Conservation (phyloP, 2,113 vertebrate genomes). For the Apodemus speciosus region DNA sequence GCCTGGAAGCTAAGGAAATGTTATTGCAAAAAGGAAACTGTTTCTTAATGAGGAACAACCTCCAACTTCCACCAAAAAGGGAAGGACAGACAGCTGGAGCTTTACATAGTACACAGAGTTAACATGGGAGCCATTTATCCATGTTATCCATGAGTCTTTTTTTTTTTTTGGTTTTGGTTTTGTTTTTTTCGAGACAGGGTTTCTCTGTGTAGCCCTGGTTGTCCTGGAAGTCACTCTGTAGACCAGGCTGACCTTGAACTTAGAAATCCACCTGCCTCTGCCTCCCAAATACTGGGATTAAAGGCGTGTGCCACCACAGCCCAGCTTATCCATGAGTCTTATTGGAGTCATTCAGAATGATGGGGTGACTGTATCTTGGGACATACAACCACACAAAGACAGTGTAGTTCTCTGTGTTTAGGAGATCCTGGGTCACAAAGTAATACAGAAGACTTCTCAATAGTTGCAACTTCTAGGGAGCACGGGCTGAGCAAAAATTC, state of each 20-base stretch:
- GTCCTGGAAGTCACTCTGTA: too few relatives aligned
- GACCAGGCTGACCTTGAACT: too few relatives aligned
- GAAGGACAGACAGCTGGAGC: neutral
- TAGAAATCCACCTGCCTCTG: too few relatives aligned
- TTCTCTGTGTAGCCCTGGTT: too few relatives aligned
- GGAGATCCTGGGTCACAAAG: neutral
- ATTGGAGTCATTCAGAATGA: neutral
- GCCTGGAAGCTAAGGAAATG: neutral
- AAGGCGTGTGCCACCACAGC: too few relatives aligned
- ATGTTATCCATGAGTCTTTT: neutral
- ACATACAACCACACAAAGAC: neutral
- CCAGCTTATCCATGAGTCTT: neutral
- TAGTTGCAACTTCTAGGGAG: neutral
- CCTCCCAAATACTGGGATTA: too few relatives aligned
- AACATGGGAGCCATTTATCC: neutral
- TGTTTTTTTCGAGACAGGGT: too few relatives aligned
- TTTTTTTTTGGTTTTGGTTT: too few relatives aligned
- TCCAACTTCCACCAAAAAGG: neutral
- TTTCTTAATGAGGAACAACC: neutral
- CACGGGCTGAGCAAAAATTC: neutral
- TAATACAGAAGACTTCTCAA: neutral
- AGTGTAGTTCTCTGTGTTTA: neutral
- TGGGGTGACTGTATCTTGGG: neutral
- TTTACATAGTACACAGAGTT: neutral
- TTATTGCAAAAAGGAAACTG: neutral